Evolutionary conservation across 2,888 invertebrate species (phyloP).

Genomic region (Nephrotoma appendiculata): DNA sequence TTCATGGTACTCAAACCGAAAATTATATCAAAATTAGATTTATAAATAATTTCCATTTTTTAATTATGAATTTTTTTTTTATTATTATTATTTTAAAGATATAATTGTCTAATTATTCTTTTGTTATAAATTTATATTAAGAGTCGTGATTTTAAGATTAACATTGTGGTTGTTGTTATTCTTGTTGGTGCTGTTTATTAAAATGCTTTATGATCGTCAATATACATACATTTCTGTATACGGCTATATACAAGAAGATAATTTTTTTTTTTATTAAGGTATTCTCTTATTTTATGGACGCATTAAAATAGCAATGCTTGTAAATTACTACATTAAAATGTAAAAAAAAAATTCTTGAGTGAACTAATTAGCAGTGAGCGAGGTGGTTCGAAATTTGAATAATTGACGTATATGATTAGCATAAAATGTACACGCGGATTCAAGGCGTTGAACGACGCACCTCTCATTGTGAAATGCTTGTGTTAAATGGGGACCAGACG

Average conservation of each 20-base stretch:
- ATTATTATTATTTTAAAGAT: neutral
- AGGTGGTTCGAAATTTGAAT: neutral
- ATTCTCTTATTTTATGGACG: neutral
- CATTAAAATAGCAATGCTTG: neutral
- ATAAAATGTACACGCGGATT: neutral
- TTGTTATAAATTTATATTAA: neutral
- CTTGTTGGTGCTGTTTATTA: neutral
- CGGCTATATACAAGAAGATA: neutral
- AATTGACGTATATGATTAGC: neutral
- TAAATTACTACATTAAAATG: neutral
- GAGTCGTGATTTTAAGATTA: neutral
- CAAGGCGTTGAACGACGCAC: too few species aligned
- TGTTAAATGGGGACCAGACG: too few species aligned
- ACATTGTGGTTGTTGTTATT: neutral
- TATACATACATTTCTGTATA: neutral
- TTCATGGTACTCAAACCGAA: neutral
- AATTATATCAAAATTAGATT: neutral
- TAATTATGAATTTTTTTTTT: neutral
- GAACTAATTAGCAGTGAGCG: neutral
- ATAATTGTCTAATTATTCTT: neutral
- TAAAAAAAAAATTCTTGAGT: neutral
- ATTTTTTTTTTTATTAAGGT: neutral
- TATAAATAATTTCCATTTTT: neutral
- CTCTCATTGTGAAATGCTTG: too few species aligned
- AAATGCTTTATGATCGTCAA: neutral